Conservation (phyloP, 2,888 invertebrate species). For the Chrysomela aeneicollis region DNA sequence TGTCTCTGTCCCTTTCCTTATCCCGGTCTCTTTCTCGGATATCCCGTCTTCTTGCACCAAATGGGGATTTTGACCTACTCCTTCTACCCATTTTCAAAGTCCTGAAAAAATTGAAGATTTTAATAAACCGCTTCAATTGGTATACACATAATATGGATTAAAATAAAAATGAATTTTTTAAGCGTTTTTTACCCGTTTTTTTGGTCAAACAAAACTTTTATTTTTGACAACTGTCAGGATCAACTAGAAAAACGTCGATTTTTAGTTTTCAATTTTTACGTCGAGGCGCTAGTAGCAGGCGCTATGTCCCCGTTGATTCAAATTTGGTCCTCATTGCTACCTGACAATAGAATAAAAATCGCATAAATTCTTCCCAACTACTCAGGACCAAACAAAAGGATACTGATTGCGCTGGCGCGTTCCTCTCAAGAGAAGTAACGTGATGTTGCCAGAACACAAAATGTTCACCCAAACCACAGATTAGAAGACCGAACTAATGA, state of each 20-base stretch:
- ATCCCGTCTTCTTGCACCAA: constrained; percentile 64
- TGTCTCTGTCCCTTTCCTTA: constrained; percentile 63
- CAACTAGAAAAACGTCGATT: constrained; percentile 55
- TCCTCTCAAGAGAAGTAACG: neutral
- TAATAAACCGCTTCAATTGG: constrained; percentile 11
- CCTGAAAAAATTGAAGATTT: constrained; percentile 20
- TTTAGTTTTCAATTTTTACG: constrained; percentile 58
- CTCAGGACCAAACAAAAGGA: constrained; percentile 16
- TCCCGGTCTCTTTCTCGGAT: constrained; percentile 59
- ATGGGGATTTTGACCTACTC: constrained; percentile 63
- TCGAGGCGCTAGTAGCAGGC: constrained; percentile 52
- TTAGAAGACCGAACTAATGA: too few species aligned
- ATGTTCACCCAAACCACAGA: neutral
- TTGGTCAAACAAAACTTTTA: constrained; percentile 40
- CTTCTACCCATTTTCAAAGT: constrained; percentile 63
- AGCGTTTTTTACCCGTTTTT: constrained; percentile 45
- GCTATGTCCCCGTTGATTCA: neutral
- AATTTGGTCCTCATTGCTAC: constrained; percentile 31
- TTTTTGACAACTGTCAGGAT: constrained; percentile 48
- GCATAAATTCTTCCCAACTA: constrained; percentile 1
- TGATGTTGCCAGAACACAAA: neutral
- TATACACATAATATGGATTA: constrained; percentile 31
- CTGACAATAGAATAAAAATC: constrained; percentile 37
- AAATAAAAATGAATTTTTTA: constrained; percentile 34
- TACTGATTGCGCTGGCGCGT: constrained; percentile 22